Evolutionary conservation across 2,797 vertebrate species (phyloP), one percentile per base, ranked within the genome.

Genomic region (Molothrus ater): DNA sequence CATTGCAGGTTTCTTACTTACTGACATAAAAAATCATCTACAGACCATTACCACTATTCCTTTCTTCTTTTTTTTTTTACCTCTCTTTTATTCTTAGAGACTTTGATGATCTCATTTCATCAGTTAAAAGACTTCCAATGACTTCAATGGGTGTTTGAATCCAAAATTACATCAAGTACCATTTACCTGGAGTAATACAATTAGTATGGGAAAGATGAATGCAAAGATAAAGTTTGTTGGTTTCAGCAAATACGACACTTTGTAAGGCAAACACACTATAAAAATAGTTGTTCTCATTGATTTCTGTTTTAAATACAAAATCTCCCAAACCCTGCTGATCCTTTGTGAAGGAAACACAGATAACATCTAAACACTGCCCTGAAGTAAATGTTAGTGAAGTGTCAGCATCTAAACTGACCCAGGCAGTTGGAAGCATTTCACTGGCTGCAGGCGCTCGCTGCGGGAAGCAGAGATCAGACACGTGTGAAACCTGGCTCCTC

Each of bases 81-180:
- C 53, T 59, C 45, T 61, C 40, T 17, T 92, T 80, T 74, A 53
- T 74, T 87, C 61, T 86, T 81, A 65, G 31, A 50, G 25, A 64
- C 76, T 86, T 94, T 80, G 88, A 94, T 92, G 91, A 68, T 87
- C 31, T 80, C 71, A 87, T 90, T 96, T 96, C 73, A 68, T 85
- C 80, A 82, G 72, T 88, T 92, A 90, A 94, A 97, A 95, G 88
- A 48, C 64, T 96, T 93, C 56, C 83, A 92, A 64, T 90, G 64
- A 71, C 71, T 96, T 94, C 95, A 95, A 48, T 66, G 89, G 75
- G 65, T 83, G 92, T 92, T 94, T 95, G 82, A 93, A 92, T 91
- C 42, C 80, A 93, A 84, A 94, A 79, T 80, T 73, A 91, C 81
- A 90, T 78, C 75, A 84, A 93, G 63, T 86, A 87, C 74, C 61